Base-by-base conservation (phyloP, 2,888 invertebrate genomes). In the Melipona beecheii region DNA sequence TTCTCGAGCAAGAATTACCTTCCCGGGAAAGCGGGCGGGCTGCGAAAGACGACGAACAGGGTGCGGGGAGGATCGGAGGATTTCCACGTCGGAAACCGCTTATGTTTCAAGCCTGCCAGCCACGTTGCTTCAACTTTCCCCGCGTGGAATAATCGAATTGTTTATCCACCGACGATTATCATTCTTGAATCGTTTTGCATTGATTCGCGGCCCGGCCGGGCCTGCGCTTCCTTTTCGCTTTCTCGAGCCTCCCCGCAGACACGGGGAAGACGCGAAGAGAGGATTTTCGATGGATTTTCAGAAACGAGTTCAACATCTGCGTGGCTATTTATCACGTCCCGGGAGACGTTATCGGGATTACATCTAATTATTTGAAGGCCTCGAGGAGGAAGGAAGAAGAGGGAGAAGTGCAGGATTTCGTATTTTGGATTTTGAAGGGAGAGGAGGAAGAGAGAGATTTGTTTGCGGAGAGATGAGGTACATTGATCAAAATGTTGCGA, bases 1-100 rank as follows among this genome's bases (percentile, higher is more conserved):
- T 84, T 52, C 86, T 81, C 84, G 83, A 88, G 75, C 86, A 68
- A 85, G 85, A 73, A 84, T 88, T 83, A 83, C 81, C 88, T 68
- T 83, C 69, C 43, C 43, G 66, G 62, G 31, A 31, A 4, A 56
- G 64, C 72, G 74, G 36, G 69, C 52, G n/a, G 64, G 19, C 56
- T 15, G 21, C 58, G 72, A 70, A 64, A 68, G 68, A 68, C 56
- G 43, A 43, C 13, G n/a, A 43, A 43, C 9, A 9, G 43, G 73
- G 17, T 19, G 4, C 15, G 50, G 13, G 13, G 2, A 9, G 13
- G 1, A 9, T 75, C 70, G 62, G 54, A 72, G 87, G 83, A 87
- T 85, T 85, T 85, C 83, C 84, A 60, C 58, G 75, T 3, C 31
- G 64, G 76, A 84, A 86, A 80, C 75, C 81, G 69, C 77, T 82